Percentiles rank a stretch among this genome's conserved stretches.
phyloP scores from a whole-genome alignment of 2,113 vertebrate genomes.

The Xiphophorus maculatus region DNA sequence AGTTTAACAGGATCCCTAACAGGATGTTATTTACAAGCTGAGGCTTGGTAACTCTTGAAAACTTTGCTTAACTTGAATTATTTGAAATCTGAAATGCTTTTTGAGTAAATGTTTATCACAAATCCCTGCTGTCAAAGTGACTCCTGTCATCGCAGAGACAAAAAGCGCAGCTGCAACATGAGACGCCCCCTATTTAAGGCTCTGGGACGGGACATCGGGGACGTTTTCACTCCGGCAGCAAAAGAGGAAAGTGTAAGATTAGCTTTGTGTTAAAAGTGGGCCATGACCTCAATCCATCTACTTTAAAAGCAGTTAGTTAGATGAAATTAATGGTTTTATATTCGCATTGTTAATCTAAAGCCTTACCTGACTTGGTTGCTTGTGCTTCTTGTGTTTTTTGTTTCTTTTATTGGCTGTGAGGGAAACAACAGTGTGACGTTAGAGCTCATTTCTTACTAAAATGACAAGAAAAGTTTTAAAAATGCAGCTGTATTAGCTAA shows the following conservation, averaged over 20 bases:
- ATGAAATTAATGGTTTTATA: conserved; percentile 13
- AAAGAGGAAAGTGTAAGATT: conserved; percentile 75
- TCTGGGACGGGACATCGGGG: conserved; percentile 53
- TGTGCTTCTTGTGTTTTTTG: conserved; percentile 5
- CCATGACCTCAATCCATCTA: conserved; percentile 49
- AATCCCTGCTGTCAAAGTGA: conserved; percentile 41
- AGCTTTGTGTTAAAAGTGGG: conserved; percentile 57
- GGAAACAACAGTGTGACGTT: conserved; percentile 18
- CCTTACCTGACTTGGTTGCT: conserved; percentile 32
- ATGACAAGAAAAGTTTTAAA: not conserved
- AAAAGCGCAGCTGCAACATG: conserved; percentile 56
- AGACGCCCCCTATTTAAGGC: conserved; percentile 72
- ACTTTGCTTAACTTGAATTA: not conserved
- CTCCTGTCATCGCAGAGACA: conserved; percentile 33
- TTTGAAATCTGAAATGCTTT: not conserved
- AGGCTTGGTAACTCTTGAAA: not conserved
- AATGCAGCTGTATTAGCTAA: not conserved
- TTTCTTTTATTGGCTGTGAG: conserved; percentile 23
- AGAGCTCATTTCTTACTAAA: not conserved
- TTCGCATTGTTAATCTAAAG: not conserved
- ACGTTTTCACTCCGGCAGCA: conserved; percentile 50
- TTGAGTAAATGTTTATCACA: conserved; percentile 18
- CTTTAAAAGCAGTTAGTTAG: conserved; percentile 23
- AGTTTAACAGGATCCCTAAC: not conserved
- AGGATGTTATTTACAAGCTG: not conserved